Conservation (phyloP, 2,797 vertebrate species). For the Sus cebifrons region DNA sequence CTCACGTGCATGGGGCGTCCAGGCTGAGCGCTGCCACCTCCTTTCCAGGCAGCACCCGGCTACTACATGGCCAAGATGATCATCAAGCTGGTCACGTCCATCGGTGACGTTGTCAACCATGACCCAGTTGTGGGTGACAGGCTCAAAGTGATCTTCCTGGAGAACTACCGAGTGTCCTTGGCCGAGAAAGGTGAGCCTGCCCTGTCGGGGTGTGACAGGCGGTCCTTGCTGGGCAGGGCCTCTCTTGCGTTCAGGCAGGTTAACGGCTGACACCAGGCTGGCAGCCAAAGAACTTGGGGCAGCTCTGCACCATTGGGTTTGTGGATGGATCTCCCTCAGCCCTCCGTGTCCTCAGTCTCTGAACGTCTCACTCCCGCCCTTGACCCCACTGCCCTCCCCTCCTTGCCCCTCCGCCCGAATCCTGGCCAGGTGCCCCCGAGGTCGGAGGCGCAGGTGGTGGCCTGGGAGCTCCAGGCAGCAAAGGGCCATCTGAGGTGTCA, state of each 20-base stretch:
- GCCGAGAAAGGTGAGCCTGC: slow-evolving; percentile 93
- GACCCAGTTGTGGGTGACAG: slow-evolving; percentile 93
- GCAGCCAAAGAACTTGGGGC: not conserved
- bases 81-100: slow-evolving; percentile 94
- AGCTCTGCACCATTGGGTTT: not conserved
- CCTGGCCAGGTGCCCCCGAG: too few relatives aligned
- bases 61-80: slow-evolving; percentile 97
- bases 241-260: not conserved
- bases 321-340: not conserved
- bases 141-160: slow-evolving; percentile 94
- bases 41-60: slow-evolving; percentile 93
- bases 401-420: too few relatives aligned
- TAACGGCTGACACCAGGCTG: not conserved
- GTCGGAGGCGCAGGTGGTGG: too few relatives aligned
- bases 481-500: too few relatives aligned
- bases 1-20: not conserved
- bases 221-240: not conserved
- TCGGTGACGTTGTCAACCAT: slow-evolving; percentile 93
- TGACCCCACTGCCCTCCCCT: too few relatives aligned
- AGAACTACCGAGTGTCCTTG: slow-evolving; percentile 95
- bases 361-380: not conserved
- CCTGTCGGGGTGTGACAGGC: fast-evolving
- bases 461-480: too few relatives aligned
- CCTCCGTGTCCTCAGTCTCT: not conserved
- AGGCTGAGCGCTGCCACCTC: not conserved